Evolutionary conservation across 2,888 invertebrate species (phyloP).

Genomic region (Diplazon laetatorius): DNA sequence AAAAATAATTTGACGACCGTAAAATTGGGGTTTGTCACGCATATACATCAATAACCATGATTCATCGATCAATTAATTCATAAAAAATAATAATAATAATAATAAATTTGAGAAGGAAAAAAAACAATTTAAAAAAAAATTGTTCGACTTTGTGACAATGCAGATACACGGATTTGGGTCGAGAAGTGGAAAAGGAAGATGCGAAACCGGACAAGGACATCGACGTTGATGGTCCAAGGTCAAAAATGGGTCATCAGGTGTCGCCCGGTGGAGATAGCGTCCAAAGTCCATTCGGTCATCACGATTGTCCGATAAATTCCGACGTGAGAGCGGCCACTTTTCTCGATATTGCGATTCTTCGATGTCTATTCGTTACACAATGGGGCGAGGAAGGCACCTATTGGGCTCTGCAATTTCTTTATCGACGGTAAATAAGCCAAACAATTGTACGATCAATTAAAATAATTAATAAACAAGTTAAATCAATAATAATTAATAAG

Average conservation of each 20-base stretch:
- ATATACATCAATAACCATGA: conserved; percentile 60
- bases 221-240: conserved; percentile 59
- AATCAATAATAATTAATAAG: no score
- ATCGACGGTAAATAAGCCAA: conserved; percentile 90
- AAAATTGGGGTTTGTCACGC: conserved; percentile 84
- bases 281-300: conserved; percentile 65
- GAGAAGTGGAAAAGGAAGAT: conserved; percentile 67
- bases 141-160: conserved; percentile 45
- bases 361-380: conserved; percentile 97
- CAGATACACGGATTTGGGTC: conserved; percentile 53
- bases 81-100: no score
- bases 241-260: conserved; percentile 52
- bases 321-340: conserved; percentile 95
- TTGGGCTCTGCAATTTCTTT: conserved; percentile 97
- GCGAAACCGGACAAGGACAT: conserved; percentile 63
- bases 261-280: conserved; percentile 67
- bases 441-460: no score
- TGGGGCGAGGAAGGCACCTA: conserved; percentile 99
- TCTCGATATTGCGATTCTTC: conserved; percentile 96
- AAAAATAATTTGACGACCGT: conserved; percentile 68
- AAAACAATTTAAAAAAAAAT: no score
- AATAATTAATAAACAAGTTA: no score
- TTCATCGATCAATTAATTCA: background rate
- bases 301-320: conserved; percentile 63
- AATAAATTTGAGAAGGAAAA: no score